Conservation (phyloP, 1,140 invertebrate genomes). For the Psilanteris sp. region DNA sequence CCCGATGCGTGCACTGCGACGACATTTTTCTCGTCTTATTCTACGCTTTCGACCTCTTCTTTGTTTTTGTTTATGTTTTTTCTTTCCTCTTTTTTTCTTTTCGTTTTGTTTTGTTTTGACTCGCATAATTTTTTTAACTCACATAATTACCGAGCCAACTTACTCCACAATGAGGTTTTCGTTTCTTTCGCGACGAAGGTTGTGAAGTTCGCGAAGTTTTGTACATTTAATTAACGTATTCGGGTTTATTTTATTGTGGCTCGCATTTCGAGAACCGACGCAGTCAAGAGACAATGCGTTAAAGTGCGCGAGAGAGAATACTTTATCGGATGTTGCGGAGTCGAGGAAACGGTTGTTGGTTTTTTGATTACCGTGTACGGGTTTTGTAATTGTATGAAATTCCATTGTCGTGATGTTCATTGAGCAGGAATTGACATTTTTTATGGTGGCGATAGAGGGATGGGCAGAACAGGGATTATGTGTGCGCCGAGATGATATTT, state of each 20-base stretch:
- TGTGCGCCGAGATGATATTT: too few species aligned
- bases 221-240: conserved; percentile 33
- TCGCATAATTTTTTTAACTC: too few species aligned
- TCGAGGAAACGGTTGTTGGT: conserved; percentile 4
- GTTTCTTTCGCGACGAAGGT: conserved; percentile 3
- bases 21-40: too few species aligned
- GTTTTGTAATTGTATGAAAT: conserved; percentile 4
- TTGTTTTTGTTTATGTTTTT: too few species aligned
- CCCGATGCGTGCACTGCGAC: conserved; percentile 4
- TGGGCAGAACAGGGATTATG: too few species aligned
- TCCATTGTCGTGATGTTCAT: too few species aligned
- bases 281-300: conserved; percentile 20
- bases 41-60: too few species aligned
- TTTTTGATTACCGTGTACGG: conserved; percentile 1
- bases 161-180: background rate
- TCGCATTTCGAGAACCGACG: conserved; percentile 5
- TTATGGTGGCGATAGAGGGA: too few species aligned
- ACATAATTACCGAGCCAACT: too few species aligned
- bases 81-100: too few species aligned
- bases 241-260: conserved; percentile 15
- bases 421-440: too few species aligned
- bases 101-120: too few species aligned
- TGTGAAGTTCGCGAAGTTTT: conserved; percentile 12
- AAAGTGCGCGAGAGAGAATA: conserved; percentile 10
- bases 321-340: conserved; percentile 20